A percentile compares a stretch with the other conserved stretches of the same genome.
phyloP scores from a whole-genome alignment of 2,797 vertebrate species.

The Acipenser transmontanus region DNA sequence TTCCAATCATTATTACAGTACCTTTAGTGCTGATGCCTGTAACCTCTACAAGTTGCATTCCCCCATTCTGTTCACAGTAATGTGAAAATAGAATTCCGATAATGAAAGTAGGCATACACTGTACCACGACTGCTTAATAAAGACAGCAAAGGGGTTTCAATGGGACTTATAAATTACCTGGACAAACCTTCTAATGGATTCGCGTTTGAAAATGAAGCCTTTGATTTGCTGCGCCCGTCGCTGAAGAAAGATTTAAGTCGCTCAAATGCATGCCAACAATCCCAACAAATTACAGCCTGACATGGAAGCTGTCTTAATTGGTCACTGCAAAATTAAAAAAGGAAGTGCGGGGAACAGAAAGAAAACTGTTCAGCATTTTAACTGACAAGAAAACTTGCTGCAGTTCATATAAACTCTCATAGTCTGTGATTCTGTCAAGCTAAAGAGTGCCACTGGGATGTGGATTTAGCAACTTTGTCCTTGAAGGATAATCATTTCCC shows the following conservation, averaged over 20 bases:
- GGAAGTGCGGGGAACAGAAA: neutral
- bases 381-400: neutral
- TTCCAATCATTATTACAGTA: too few relatives aligned
- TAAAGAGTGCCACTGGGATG: too few relatives aligned
- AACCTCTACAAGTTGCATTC: too few relatives aligned
- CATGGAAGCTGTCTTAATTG: neutral
- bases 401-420: too few relatives aligned
- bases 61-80: too few relatives aligned
- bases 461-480: constrained; percentile 23
- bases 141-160: neutral
- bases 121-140: neutral
- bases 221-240: neutral
- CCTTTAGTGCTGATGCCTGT: too few relatives aligned
- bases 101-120: too few relatives aligned
- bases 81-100: too few relatives aligned
- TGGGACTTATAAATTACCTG: constrained; percentile 2
- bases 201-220: neutral
- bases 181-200: constrained; percentile 3
- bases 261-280: neutral
- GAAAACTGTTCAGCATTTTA: neutral
- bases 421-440: too few relatives aligned
- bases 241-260: neutral
- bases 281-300: neutral
- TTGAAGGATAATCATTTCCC: constrained; percentile 35
- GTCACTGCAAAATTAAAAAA: neutral